These are phyloP conservation scores for Drosophila melanocephala DNA, from an alignment of 2,888 invertebrate species.

Conservation along the genomic window DNA sequence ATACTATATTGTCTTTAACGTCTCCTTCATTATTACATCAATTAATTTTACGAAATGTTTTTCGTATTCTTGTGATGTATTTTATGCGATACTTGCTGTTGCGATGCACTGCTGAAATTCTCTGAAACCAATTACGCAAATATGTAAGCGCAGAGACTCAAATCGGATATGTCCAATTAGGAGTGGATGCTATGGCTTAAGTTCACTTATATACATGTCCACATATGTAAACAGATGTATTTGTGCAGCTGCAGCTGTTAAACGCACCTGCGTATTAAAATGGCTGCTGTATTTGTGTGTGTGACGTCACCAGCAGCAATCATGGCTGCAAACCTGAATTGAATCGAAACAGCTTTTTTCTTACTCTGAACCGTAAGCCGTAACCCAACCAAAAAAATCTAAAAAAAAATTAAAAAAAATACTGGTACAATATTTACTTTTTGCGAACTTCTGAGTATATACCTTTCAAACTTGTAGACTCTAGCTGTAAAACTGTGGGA, in stretches of 20 bases:
- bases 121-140: neutral
- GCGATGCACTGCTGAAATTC: neutral
- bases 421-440: neutral
- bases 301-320: neutral
- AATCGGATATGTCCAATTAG: neutral
- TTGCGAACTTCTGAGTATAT: no score
- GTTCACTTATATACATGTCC: neutral
- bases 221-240: neutral
- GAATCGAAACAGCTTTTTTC: neutral
- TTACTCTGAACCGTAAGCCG: neutral
- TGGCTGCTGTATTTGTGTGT: neutral
- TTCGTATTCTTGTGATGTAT: neutral
- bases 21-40: neutral
- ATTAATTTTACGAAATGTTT: neutral
- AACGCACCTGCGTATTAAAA: neutral
- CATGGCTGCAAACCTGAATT: neutral
- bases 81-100: neutral
- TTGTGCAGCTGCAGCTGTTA: neutral
- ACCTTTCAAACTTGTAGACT: neutral
- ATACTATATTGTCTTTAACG: neutral
- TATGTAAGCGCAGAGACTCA: neutral
- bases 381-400: neutral
- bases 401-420: accelerated
- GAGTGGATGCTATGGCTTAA: neutral
- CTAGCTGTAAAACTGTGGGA: neutral